Evolutionary conservation across 2,113 vertebrate genomes (phyloP), one percentile per base, ranked within the genome.

Genomic region (Tinamus guttatus): DNA sequence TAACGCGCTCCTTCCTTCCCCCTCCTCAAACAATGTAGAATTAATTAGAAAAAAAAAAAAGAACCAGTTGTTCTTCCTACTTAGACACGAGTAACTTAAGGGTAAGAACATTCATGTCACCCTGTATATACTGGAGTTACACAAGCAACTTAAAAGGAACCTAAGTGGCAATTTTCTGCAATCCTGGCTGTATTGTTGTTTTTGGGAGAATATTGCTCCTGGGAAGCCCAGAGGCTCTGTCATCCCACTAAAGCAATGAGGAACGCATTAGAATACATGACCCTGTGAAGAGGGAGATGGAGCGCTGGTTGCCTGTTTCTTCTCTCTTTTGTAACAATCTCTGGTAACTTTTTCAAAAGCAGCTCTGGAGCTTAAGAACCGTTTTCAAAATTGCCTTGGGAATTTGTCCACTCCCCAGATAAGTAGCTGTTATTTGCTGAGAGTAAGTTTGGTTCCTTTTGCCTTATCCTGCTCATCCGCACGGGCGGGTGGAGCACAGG

Each of bases 221-320:
- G 20, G 16, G 75, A 87, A 58, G 32, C 13, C 10, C 38, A 1
- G 0, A 0, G 0, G 43, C 19, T 56, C 51, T 60, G 5, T 64
- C 68, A 70, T n/a, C 34, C 40, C 13, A 16, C 49, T 75, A 34
- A 85, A 73, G 2, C 2, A 0, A 71, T 16, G 45, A 56, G 41
- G 81, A 16, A 13, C 7, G 3, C 41, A 21, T 10, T 38, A 81
- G 41, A 67, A 60, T 16, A 58, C 13, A 16, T 18, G 51, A 30
- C 15, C 20, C 24, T 20, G 1, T 5, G 77, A 40, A 32, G 43
- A 85, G 45, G 59, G 12, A 70, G 36, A n/a, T 8, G 12, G 58
- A 87, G 27, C 45, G 15, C 25, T 5, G 6, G 21, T 20, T 7
- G 28, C 15, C 43, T 49, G 5, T 70, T 36, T 62, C 21, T 38